Evolutionary conservation across 2,113 vertebrate species (phyloP).

Genomic region (Corythaixoides concolor): DNA sequence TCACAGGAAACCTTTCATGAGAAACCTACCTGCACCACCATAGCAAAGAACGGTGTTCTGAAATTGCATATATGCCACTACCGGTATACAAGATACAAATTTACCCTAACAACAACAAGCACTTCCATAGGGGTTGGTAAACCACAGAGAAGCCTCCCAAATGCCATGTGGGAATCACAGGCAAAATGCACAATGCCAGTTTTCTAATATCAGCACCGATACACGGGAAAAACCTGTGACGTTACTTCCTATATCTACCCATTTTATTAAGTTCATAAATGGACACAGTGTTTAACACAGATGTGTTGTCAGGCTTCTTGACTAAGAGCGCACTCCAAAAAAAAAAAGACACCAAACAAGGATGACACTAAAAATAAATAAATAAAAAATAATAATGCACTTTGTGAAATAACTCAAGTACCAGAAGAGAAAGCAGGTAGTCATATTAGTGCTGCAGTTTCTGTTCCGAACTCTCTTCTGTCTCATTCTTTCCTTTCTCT

Average conservation of each 20-base stretch:
- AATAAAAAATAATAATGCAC: not conserved
- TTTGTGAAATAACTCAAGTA: not conserved
- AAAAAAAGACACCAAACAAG: not conserved
- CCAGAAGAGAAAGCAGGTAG: not conserved
- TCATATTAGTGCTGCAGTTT: not conserved
- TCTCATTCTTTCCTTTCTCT: not conserved
- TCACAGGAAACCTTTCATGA: not conserved
- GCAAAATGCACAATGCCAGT: not conserved
- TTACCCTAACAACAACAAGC: not conserved
- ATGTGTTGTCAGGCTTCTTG: not conserved
- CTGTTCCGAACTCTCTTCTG: not conserved
- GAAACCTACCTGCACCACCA: not conserved
- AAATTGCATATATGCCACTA: not conserved
- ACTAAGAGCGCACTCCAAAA: not conserved
- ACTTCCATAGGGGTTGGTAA: not conserved
- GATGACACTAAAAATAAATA: not conserved
- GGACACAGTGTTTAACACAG: not conserved
- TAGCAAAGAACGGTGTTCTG: not conserved
- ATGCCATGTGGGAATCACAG: not conserved
- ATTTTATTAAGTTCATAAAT: not conserved
- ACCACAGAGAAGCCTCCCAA: not conserved
- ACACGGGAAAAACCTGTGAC: not conserved
- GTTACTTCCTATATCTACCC: not conserved
- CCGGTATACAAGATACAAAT: accelerated
- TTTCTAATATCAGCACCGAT: not conserved